Conservation (phyloP, 2,797 vertebrate species). For the Catamblyrhynchus diadema region DNA sequence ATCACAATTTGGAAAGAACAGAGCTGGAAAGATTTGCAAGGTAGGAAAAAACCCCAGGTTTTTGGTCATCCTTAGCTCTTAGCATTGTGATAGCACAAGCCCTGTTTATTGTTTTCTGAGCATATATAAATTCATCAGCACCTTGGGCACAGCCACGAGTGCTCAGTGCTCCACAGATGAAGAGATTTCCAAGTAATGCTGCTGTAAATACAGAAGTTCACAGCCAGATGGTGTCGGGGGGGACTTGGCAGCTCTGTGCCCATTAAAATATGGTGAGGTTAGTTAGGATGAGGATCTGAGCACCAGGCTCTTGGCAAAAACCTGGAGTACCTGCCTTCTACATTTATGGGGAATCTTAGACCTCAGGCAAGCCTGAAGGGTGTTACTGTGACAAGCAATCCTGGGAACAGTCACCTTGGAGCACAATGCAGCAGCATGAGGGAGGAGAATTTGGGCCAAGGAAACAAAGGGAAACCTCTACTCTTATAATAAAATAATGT, state of each 20-base stretch:
- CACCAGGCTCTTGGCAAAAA: background rate
- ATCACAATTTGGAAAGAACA: background rate
- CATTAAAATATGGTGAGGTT: background rate
- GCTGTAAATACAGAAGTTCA: constrained; percentile 24
- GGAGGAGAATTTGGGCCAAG: background rate
- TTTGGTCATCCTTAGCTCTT: background rate
- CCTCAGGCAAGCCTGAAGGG: background rate
- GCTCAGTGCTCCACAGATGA: background rate
- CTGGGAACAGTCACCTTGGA: background rate
- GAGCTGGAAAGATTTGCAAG: background rate
- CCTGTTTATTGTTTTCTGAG: background rate
- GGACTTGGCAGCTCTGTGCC: background rate
- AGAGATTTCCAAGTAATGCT: background rate
- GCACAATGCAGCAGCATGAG: background rate
- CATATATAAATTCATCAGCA: background rate
- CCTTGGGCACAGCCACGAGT: background rate
- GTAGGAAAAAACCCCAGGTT: background rate
- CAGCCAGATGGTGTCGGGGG: background rate
- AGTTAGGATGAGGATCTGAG: background rate
- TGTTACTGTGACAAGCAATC: background rate
- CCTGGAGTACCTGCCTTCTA: background rate
- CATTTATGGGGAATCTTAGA: background rate
- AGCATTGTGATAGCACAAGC: background rate
- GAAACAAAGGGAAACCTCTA: background rate
- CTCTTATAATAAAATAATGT: background rate